phyloP scores from a whole-genome alignment of 1,140 invertebrate genomes.

The Macrotrachela quadricornifera region DNA sequence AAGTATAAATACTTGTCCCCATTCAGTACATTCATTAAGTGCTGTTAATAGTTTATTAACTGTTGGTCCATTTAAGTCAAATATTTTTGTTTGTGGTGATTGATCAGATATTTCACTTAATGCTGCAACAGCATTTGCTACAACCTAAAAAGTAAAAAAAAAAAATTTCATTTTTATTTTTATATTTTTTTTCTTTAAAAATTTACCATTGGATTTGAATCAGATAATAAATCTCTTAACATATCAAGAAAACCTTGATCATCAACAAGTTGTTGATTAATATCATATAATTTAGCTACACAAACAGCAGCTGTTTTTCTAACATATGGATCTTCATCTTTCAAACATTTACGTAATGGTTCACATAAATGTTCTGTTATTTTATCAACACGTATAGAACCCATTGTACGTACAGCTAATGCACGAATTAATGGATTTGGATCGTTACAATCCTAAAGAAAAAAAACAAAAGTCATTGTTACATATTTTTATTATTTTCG shows the following conservation, averaged over 20 bases:
- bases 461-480: no score
- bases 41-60: conserved; percentile 96
- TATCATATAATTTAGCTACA: conserved; percentile 96
- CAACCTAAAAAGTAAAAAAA: conserved; percentile 21
- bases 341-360: conserved; percentile 80
- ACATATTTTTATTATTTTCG: background rate
- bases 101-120: conserved; percentile 95
- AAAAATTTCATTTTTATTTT: no score
- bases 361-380: conserved; percentile 99
- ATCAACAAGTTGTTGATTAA: conserved; percentile 85
- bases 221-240: conserved; percentile 79
- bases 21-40: conserved; percentile 95
- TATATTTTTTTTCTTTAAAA: no score
- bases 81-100: conserved; percentile 66
- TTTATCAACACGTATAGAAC: conserved; percentile 97
- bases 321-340: conserved; percentile 96
- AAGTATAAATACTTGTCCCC: conserved; percentile 94
- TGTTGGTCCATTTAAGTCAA: conserved; percentile 88
- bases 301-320: conserved; percentile 96
- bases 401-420: conserved; percentile 95
- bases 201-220: conserved; percentile 99
- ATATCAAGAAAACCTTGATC: conserved; percentile 95
- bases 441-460: conserved; percentile 94
- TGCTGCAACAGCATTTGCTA: conserved; percentile 95
- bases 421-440: conserved; percentile 95